phyloP scores from a whole-genome alignment of 2,113 vertebrate genomes.

The Anguilla japonica region DNA sequence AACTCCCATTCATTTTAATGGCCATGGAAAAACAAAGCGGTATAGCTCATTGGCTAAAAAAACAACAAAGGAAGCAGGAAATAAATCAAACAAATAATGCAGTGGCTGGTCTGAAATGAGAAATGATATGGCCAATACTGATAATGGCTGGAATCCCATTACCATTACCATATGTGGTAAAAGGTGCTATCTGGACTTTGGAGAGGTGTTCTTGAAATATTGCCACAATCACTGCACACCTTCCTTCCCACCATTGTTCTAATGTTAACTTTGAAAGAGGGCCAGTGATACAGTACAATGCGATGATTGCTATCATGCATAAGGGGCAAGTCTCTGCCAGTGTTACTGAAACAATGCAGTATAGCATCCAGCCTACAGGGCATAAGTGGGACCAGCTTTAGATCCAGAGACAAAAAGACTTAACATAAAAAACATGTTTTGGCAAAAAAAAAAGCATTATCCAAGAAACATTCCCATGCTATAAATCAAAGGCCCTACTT shows the following conservation, averaged over 20 bases:
- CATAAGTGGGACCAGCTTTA: neutral
- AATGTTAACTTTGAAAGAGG: neutral
- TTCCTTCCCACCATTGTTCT: neutral
- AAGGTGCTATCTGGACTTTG: neutral
- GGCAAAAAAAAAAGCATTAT: neutral
- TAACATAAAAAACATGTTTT: constrained; percentile 20
- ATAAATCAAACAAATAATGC: neutral
- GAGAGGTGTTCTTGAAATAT: neutral
- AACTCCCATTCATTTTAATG: neutral
- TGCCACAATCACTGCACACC: neutral
- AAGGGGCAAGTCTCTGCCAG: neutral
- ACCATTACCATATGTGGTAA: neutral
- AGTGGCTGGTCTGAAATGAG: neutral
- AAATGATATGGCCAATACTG: neutral
- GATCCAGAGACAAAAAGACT: neutral
- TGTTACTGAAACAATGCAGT: neutral
- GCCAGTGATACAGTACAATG: neutral
- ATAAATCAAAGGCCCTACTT: constrained; percentile 1
- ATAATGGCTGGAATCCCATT: neutral
- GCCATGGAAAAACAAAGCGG: neutral
- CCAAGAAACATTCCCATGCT: constrained; percentile 2
- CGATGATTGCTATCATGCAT: neutral
- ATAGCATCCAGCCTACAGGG: neutral
- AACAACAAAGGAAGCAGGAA: neutral
- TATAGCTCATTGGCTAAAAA: neutral